Evolutionary conservation across 2,888 invertebrate species (phyloP).

Genomic region (Leptopterna dolabrata): DNA sequence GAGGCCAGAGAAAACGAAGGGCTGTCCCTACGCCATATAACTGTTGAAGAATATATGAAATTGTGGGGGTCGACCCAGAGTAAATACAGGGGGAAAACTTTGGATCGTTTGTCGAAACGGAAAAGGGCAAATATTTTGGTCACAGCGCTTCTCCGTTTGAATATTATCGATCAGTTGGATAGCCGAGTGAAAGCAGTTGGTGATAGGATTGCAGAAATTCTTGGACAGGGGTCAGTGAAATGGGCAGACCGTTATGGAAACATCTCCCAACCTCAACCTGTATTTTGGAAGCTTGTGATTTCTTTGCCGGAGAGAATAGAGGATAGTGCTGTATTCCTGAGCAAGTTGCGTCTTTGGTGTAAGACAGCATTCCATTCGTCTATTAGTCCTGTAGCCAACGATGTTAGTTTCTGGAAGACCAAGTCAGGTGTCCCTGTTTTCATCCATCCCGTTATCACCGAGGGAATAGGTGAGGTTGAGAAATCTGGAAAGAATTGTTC

Average conservation of each 20-base stretch:
- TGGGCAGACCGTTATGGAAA: constrained; percentile 54
- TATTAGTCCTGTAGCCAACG: neutral
- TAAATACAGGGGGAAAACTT: constrained; percentile 10
- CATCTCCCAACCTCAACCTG: constrained; percentile 56
- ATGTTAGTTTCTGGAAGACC: constrained; percentile 25
- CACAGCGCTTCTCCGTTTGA: constrained; percentile 53
- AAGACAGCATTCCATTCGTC: constrained; percentile 48
- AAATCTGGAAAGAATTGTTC: constrained; percentile 51
- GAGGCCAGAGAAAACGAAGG: constrained; percentile 67
- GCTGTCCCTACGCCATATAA: constrained; percentile 48
- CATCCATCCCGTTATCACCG: constrained; percentile 42
- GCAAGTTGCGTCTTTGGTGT: constrained; percentile 54
- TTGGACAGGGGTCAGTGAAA: constrained; percentile 42
- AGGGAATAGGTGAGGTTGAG: constrained; percentile 48
- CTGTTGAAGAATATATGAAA: constrained; percentile 56
- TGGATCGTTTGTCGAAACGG: constrained; percentile 56
- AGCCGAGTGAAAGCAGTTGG: constrained; percentile 54
- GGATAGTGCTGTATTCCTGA: constrained; percentile 47
- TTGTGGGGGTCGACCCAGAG: constrained; percentile 57
- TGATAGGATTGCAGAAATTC: constrained; percentile 53
- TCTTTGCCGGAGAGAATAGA: constrained; percentile 56
- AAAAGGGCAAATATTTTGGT: constrained; percentile 55
- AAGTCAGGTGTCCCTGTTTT: constrained; percentile 54
- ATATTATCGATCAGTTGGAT: constrained; percentile 56
- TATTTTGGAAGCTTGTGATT: constrained; percentile 61